These are phyloP conservation scores for Lordiphosa collinella DNA, from an alignment of 1,140 invertebrate genomes.

Conservation along the genomic window DNA sequence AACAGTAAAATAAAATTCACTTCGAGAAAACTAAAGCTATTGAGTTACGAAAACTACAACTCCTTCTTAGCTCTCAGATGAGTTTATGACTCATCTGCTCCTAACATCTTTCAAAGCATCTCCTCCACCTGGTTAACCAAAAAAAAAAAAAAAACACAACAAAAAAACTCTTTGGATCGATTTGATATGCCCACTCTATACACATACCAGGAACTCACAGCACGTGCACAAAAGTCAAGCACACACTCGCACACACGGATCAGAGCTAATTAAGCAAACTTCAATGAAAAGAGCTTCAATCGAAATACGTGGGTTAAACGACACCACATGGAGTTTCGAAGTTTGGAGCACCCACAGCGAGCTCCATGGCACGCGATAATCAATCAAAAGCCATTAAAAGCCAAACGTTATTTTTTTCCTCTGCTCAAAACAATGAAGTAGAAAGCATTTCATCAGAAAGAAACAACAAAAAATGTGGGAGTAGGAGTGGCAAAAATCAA, in stretches of 20 bases:
- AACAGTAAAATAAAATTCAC: too few relatives aligned
- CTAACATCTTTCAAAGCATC: neutral
- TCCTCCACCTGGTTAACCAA: conserved; percentile 25
- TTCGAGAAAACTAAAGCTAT: too few relatives aligned
- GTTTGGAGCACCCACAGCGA: conserved; percentile 47
- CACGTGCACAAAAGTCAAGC: conserved; percentile 54
- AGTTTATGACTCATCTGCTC: too few relatives aligned
- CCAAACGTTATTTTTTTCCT: conserved; percentile 42
- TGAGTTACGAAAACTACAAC: too few relatives aligned
- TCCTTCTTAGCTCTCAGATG: too few relatives aligned
- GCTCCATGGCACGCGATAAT: conserved; percentile 70
- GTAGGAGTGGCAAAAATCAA: conserved; percentile 67
- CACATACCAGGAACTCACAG: conserved; percentile 45
- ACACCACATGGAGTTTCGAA: conserved; percentile 41
- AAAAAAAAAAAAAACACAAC: neutral
- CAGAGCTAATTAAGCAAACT: conserved; percentile 70
- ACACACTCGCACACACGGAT: conserved; percentile 27
- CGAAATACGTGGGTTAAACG: conserved; percentile 63
- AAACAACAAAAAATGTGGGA: conserved; percentile 5
- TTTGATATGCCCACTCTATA: conserved; percentile 37
- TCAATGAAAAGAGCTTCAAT: conserved; percentile 41
- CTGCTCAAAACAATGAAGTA: conserved; percentile 50
- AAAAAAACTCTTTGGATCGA: conserved; percentile 29
- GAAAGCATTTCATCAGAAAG: conserved; percentile 73
- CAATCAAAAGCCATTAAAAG: conserved; percentile 76